Evolutionary conservation across 1,140 invertebrate genomes (phyloP).

Genomic region (Eumeta japonica): DNA sequence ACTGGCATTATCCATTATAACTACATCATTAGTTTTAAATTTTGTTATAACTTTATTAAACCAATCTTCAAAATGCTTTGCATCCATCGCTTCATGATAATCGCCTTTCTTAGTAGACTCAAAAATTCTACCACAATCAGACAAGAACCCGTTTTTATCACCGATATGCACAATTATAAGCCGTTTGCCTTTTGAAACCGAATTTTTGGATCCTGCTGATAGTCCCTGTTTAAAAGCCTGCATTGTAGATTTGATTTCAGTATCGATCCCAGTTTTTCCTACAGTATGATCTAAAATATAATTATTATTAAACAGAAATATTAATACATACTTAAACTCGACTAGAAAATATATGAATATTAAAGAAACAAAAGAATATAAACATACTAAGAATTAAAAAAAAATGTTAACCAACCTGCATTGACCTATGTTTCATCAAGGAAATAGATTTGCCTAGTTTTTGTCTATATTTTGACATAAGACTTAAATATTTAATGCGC

Average conservation of each 20-base stretch:
- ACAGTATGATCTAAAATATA: too few species aligned
- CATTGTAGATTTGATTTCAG: not conserved
- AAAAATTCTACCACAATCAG: constrained; percentile 9
- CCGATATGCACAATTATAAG: constrained; percentile 18
- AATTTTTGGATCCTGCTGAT: constrained; percentile 20
- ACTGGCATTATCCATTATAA: constrained; percentile 8
- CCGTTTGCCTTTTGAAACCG: constrained; percentile 15
- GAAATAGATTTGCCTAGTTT: not conserved
- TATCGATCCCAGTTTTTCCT: too few species aligned
- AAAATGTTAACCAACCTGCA: not conserved
- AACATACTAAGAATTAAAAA: too few species aligned
- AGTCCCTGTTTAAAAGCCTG: constrained; percentile 19
- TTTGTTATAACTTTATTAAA: not conserved
- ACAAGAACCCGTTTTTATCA: constrained; percentile 10
- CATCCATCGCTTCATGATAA: constrained; percentile 1
- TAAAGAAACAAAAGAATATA: not conserved
- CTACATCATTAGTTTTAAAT: not conserved
- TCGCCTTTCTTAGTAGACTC: constrained; percentile 5
- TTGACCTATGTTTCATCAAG: constrained; percentile 1
- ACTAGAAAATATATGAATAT: too few species aligned
- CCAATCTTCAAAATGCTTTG: constrained; percentile 3
- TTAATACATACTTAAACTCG: too few species aligned
- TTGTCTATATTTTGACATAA: too few species aligned
- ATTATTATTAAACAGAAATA: too few species aligned
- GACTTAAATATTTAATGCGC: too few species aligned